Conservation (phyloP, 2,888 invertebrate genomes). For the Campoletis raptor region DNA sequence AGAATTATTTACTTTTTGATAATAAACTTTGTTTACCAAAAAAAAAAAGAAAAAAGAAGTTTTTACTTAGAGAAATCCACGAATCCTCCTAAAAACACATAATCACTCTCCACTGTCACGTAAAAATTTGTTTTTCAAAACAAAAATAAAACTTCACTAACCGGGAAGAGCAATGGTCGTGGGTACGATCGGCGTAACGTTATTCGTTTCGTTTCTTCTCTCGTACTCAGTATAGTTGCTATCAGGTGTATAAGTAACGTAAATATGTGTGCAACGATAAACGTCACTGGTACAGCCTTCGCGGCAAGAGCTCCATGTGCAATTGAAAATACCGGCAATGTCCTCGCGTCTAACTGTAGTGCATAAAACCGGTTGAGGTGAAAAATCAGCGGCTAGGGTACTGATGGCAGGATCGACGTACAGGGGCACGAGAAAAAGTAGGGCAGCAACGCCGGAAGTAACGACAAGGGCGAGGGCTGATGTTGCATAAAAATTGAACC, state of each 20-base stretch:
- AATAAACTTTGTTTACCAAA: neutral
- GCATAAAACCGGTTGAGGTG: constrained; percentile 90
- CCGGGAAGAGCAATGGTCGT: constrained; percentile 77
- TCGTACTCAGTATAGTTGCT: constrained; percentile 76
- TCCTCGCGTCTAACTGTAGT: constrained; percentile 90
- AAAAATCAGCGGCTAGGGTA: constrained; percentile 91
- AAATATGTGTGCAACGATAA: constrained; percentile 89
- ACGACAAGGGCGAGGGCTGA: constrained; percentile 90
- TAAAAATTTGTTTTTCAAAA: neutral
- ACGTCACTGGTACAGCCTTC: constrained; percentile 94
- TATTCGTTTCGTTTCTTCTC: constrained; percentile 53
- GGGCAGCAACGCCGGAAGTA: constrained; percentile 90
- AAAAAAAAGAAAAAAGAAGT: neutral
- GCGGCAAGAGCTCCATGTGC: constrained; percentile 92
- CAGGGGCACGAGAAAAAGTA: constrained; percentile 90
- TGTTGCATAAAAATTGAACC: constrained; percentile 90
- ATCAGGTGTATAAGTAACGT: constrained; percentile 87
- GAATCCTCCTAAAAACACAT: neutral
- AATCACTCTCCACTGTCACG: constrained; percentile 10
- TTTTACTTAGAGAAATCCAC: neutral
- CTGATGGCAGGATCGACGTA: constrained; percentile 90
- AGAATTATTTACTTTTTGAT: neutral
- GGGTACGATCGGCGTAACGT: constrained; percentile 50
- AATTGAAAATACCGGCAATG: constrained; percentile 90
- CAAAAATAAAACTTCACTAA: constrained; percentile 50